A percentile compares a stretch with the other conserved stretches of the same genome.
Evolutionary conservation across 2,888 invertebrate genomes (phyloP).

Genomic region (Agrochola macilenta): DNA sequence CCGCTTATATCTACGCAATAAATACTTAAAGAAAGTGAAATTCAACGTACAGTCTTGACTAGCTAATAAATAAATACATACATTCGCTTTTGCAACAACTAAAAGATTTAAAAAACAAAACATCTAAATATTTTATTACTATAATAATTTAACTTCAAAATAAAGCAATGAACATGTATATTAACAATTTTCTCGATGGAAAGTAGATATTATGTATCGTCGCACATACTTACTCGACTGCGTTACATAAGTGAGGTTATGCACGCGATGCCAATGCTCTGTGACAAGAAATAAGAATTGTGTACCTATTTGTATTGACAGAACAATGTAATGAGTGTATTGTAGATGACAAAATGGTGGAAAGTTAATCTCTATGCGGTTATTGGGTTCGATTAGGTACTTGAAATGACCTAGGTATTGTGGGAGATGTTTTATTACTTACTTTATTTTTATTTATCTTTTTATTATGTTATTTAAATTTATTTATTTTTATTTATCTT

Average conservation of each 20-base stretch:
- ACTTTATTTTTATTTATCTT: too few species aligned
- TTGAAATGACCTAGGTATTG: too few species aligned
- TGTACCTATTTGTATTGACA: conserved; percentile 7
- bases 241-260: conserved; percentile 49
- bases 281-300: conserved; percentile 16
- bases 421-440: too few species aligned
- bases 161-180: not conserved
- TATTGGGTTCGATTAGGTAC: not conserved
- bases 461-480: too few species aligned
- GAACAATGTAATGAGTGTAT: conserved; percentile 10
- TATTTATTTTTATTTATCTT: too few species aligned
- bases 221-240: conserved; percentile 12
- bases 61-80: not conserved
- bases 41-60: not conserved
- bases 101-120: not conserved
- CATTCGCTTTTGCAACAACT: not conserved
- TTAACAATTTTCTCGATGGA: conserved; percentile 16
- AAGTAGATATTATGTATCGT: conserved; percentile 34
- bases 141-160: not conserved
- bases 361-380: too few species aligned
- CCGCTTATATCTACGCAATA: not conserved
- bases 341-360: too few species aligned
- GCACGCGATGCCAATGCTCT: conserved; percentile 51
- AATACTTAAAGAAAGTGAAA: not conserved
- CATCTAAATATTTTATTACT: too few species aligned